Base-by-base conservation (phyloP, 2,797 vertebrate species). In the Lepus townsendii region DNA sequence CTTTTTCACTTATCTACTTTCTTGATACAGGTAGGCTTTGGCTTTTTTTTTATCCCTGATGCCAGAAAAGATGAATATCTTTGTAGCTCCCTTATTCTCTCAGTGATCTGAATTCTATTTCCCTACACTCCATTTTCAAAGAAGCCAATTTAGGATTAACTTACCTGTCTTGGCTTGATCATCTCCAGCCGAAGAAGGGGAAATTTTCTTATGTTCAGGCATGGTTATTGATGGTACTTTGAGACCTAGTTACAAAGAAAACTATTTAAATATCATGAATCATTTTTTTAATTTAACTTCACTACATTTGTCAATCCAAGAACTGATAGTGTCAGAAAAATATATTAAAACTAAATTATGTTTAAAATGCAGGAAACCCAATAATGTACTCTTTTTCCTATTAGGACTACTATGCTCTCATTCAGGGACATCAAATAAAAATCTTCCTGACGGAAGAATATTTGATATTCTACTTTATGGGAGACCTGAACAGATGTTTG, bases 161-260 rank as follows among this genome's bases (percentile, higher is more conserved):
- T 1, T 96, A 98, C 97, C 95, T 94, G 80, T 71, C 16, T 71
- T 32, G 47, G 38, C 17, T 84, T 93, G 60, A 78, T 76, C 60
- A 80, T 1, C 52, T 52, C 26, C 83, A 30, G 6, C 32, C 52
- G 95, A 72, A 96, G 60, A 77, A 73, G 7, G 80, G 12, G 92
- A 91, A 87, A 90, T 32, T 88, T 27, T 93, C 79, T 91, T 72
- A 38, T 79, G 94, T 97, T 97, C 97, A 94, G 87, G 85, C 97
- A 98, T 97, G 90, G 27, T 91, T 95, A 62, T 62, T 72, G 76
- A 82, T 1, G 78, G 73, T 76, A 87, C 22, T 95, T 96, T 94
- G 69, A 97, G 96, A 78, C 84, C 98, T 98, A 95, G 84, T 94
- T 78, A 73, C 52, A 89, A 96, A 95, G 54, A 95, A 97, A 83